Conservation (phyloP, 2,797 vertebrate genomes). For the Lepilemur septentrionalis region DNA sequence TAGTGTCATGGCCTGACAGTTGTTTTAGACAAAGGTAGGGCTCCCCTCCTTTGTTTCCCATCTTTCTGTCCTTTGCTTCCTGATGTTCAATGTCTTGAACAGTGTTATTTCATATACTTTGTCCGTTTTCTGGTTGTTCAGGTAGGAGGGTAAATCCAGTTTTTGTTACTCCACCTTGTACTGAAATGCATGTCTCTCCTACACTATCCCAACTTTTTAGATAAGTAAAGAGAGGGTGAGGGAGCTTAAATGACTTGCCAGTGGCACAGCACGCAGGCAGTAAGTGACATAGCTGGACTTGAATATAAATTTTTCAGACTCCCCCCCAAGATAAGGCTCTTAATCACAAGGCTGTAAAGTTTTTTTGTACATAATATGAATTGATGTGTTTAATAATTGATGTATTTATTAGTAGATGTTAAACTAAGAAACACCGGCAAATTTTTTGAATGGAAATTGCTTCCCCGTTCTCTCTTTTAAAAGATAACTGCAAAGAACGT, state of each 20-base stretch:
- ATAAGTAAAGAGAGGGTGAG: background rate
- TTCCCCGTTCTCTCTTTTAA: constrained; percentile 25
- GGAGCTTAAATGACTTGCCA: background rate
- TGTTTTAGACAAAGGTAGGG: background rate
- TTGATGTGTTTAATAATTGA: background rate
- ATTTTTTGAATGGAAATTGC: background rate
- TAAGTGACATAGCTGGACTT: background rate
- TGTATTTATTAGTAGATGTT: background rate
- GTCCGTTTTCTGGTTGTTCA: background rate
- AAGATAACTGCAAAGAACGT: constrained; percentile 60
- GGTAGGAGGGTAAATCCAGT: background rate
- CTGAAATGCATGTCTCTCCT: background rate
- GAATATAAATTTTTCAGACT: background rate
- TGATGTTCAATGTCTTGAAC: background rate
- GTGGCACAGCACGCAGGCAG: background rate
- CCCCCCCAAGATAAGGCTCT: background rate
- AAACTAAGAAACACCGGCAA: background rate
- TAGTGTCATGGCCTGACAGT: background rate
- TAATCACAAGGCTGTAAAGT: background rate
- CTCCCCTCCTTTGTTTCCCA: background rate
- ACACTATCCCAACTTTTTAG: background rate
- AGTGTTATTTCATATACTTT: background rate
- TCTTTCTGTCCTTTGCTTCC: background rate
- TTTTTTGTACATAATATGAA: background rate
- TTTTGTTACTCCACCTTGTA: background rate